Evolutionary conservation across 2,888 invertebrate genomes (phyloP), one percentile per base, ranked within the genome.

Genomic region (Clanis bilineata): DNA sequence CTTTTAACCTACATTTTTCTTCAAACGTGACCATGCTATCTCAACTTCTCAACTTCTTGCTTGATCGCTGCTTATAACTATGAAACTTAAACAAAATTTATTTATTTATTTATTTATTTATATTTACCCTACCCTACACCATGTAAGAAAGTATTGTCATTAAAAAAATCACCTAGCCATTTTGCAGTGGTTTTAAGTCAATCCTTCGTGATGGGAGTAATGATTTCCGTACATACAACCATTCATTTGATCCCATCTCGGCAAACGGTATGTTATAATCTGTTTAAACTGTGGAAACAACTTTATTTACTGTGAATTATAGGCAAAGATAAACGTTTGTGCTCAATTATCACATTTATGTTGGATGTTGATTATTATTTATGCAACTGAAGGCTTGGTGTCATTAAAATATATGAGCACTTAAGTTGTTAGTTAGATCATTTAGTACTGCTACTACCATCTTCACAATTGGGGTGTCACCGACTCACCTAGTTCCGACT

Each of bases 271-370:
- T 32, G 32, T 51, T 51, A 51, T 32, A 51, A 51, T 32, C 28
- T 51, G 51, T 51, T 51, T 51, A 51, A 32, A 51, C 51, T 51
- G 51, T 51, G 51, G 51, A 51, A 51, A 51, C 32, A 51, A 32
- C 51, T 51, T 51, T 51, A 51, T 51, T 51, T 51, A 32, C 51
- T 32, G 10, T 28, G 51, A 32, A 51, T 51, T 51, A 51, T 51
- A 51, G 51, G 51, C n/a, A 51, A 28, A 51, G 51, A 51, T 51
- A 51, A 32, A 32, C 51, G 32, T 51, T 32, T 32, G 47, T 32
- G 32, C 32, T 51, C 32, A 51, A 51, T 51, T 51, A 51, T 51
- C 51, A 51, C 51, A 51, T 51, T 51, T 28, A 51, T 18, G 28
- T 51, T 18, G 28, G 3, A 51, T 51, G 25, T n/a, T 5, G n/a